phyloP scores from a whole-genome alignment of 2,888 invertebrate species.

The Microctonus brassicae region DNA sequence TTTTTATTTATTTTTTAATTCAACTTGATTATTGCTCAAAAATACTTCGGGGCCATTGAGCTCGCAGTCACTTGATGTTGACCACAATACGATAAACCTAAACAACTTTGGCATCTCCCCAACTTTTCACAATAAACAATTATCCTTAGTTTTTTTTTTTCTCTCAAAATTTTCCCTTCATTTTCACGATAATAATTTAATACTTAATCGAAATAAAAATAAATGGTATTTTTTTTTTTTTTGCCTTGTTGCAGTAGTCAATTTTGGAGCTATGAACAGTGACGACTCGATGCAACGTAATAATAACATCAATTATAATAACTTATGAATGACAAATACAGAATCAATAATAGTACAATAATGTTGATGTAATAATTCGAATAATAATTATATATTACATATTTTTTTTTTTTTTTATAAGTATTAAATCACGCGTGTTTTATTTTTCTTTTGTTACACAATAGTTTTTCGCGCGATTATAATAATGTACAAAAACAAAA shows the following conservation, averaged over 20 bases:
- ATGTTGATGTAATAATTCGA: conserved; percentile 52
- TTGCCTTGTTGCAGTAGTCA: conserved; percentile 36
- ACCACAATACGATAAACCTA: conserved; percentile 65
- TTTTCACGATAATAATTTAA: conserved; percentile 58
- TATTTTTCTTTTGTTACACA: no score
- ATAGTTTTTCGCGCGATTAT: conserved; percentile 35
- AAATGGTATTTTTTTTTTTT: no score
- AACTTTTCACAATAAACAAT: conserved; percentile 54
- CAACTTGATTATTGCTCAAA: conserved; percentile 22
- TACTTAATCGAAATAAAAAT: conserved; percentile 56
- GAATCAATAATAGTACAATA: conserved; percentile 51
- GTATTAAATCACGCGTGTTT: no score
- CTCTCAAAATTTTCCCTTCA: conserved; percentile 32
- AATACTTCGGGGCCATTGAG: conserved; percentile 1
- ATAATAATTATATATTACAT: conserved; percentile 64
- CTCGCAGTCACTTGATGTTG: conserved; percentile 31
- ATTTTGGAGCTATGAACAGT: not conserved
- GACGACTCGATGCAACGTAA: conserved; percentile 33
- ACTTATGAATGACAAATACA: conserved; percentile 48
- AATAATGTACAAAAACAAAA: conserved; percentile 39
- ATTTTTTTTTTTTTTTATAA: no score
- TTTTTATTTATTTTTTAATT: no score
- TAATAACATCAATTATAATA: conserved; percentile 49
- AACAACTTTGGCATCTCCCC: conserved; percentile 69
- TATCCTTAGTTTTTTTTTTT: conserved; percentile 25